Base-by-base conservation (phyloP, 2,113 vertebrate species). In the Dascyllus trimaculatus region DNA sequence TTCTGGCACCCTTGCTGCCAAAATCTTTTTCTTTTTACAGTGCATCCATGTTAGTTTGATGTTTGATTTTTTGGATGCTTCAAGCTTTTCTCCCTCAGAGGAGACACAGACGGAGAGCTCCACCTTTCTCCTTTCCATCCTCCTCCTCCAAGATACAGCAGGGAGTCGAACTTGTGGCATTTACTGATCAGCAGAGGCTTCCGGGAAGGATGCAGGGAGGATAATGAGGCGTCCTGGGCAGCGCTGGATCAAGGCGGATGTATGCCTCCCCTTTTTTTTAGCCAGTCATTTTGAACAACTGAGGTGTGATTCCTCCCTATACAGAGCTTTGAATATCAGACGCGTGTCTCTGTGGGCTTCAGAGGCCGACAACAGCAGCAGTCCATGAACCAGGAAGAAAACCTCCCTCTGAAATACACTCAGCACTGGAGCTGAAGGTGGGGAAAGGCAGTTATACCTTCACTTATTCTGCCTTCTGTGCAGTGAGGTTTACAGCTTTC, bases 191-290 rank as follows among this genome's bases (percentile, higher is more conserved):
- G 89, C 71, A 64, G 82, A 72, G 24, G 62, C 85, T 75, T 85
- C 69, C 85, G 75, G 88, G 76, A 71, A 65, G 84, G 76, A 76
- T 82, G 79, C 76, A 18, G 71, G 45, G 75, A 71, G 64, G 87
- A 85, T 92, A 91, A 91, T 88, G 84, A 90, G 83, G 87, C 77
- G 67, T 82, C 86, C 81, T 64, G 70, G 72, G 83, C 71, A 80
- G 76, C 22, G 32, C 11, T 52, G 60, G 66, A 75, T 86, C 69
- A 71, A 76, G 78, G 86, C 78, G 85, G 78, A 85, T 80, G 63
- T 29, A 43, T 65, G 59, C 46, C 75, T 58, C 11, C 52, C 6
- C n/a, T n/a, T 29, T 29, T 43, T 59, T 71, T 66, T 60, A 59
- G 22, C 26, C 15, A 22, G 51, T 24, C 49, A 15, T 66, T 78